Percentiles rank a stretch among this genome's conserved stretches.
Conservation (phyloP, 1,140 invertebrate genomes). For the Drosophila orosa region DNA sequence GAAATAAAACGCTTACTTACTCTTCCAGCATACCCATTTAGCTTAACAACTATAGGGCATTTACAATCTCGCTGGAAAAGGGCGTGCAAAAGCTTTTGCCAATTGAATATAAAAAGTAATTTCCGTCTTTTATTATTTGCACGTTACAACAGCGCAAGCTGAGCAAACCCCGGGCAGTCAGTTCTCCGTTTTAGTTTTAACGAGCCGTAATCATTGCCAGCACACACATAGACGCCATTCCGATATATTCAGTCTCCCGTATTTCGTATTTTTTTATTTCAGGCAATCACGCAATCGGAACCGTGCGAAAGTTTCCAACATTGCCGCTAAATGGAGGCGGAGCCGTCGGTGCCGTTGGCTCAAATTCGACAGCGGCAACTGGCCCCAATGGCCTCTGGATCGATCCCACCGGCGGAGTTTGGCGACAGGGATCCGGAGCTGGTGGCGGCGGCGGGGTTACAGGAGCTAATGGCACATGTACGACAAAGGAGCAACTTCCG, state of each 20-base stretch:
- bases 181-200: slow-evolving; percentile 61
- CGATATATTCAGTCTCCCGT: slow-evolving; percentile 44
- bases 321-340: slow-evolving; percentile 80
- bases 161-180: slow-evolving; percentile 19
- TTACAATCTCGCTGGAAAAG: slow-evolving; percentile 24
- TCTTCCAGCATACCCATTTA: slow-evolving; percentile 7
- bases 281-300: slow-evolving; percentile 85
- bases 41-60: slow-evolving; percentile 28
- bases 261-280: slow-evolving; percentile 65
- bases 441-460: slow-evolving; percentile 1
- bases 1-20: slow-evolving; percentile 1
- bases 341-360: slow-evolving; percentile 30
- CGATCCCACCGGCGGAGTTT: slow-evolving; percentile 83
- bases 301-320: slow-evolving; percentile 84
- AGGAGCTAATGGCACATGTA: slow-evolving; percentile 37
- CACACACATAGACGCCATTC: slow-evolving; percentile 45
- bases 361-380: slow-evolving; percentile 55
- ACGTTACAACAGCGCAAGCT: slow-evolving; percentile 44
- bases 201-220: slow-evolving; percentile 62
- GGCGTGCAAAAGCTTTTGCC: slow-evolving; percentile 34
- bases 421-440: slow-evolving; percentile 62
- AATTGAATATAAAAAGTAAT: slow-evolving; percentile 83
- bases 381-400: slow-evolving; percentile 80
- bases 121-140: slow-evolving; percentile 79
- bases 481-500: slow-evolving; percentile 83